Conservation (phyloP, 2,888 invertebrate genomes). For the Cantharis flavilabris region DNA sequence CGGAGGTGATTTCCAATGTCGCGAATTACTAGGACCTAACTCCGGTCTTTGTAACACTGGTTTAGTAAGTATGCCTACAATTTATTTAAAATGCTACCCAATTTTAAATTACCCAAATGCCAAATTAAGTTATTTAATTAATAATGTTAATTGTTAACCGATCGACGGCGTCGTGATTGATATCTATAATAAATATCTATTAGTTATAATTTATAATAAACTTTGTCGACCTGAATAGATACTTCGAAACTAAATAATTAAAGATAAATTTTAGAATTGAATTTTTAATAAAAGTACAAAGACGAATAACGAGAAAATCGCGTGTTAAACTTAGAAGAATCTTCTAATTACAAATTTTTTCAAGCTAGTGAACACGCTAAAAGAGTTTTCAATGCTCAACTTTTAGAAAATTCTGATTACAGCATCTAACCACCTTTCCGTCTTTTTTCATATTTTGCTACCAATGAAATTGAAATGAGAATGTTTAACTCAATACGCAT, state of each 20-base stretch:
- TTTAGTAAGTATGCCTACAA: conserved; percentile 42
- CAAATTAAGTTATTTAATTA: not conserved
- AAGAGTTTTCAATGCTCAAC: not conserved
- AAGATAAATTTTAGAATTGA: not conserved
- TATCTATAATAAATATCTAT: not conserved
- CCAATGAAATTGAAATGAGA: not conserved
- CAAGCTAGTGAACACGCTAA: not conserved
- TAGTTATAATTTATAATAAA: not conserved
- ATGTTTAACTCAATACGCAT: not conserved
- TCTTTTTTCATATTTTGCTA: not conserved
- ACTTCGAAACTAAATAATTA: not conserved
- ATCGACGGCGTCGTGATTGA: too few relatives aligned
- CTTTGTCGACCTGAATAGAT: not conserved
- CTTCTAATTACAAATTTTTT: conserved; percentile 14
- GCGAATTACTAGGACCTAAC: conserved; percentile 57
- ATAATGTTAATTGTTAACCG: too few relatives aligned
- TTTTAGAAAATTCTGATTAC: not conserved
- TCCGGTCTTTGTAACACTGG: conserved; percentile 54
- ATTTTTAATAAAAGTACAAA: conserved; percentile 12
- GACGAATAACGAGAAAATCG: conserved; percentile 12
- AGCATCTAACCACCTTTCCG: not conserved
- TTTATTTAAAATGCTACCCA: not conserved
- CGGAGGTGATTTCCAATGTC: conserved; percentile 62
- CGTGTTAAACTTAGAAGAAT: not conserved
- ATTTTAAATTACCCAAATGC: not conserved